These are phyloP conservation scores for Fistularia commersonii DNA, from an alignment of 2,797 vertebrate genomes.

Conservation along the genomic window DNA sequence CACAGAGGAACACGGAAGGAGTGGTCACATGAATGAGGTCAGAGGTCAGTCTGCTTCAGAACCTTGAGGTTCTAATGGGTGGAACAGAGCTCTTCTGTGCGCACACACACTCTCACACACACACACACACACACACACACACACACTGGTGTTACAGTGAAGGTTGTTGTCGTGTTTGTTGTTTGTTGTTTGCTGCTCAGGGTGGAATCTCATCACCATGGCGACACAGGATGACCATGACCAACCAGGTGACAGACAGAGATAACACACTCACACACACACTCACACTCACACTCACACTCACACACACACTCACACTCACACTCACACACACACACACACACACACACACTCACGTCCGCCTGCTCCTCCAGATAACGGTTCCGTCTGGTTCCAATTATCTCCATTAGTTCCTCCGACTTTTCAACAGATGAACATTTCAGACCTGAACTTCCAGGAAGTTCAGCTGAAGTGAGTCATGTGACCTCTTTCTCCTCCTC, in stretches of 20 bases:
- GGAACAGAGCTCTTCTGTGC: background rate
- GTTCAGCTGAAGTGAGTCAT: no score
- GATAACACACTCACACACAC: background rate
- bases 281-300: background rate
- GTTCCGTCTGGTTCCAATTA: no score
- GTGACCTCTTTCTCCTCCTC: no score
- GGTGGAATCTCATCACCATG: background rate
- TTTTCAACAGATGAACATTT: no score
- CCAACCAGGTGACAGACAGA: background rate
- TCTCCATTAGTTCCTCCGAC: no score
- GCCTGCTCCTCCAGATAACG: no score
- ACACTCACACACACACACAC: background rate
- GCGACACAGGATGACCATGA: background rate
- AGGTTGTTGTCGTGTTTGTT: background rate
- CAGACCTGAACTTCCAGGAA: no score
- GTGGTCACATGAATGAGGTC: no score
- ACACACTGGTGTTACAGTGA: background rate
- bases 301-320: background rate
- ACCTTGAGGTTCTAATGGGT: background rate
- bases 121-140: slow-evolving; percentile 2
- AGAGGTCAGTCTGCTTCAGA: background rate
- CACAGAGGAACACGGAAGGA: no score
- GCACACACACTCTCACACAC: background rate
- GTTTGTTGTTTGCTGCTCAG: background rate
- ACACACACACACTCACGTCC: no score